Evolutionary conservation across 1,140 invertebrate species (phyloP).

Genomic region (Andricus grossulariae): DNA sequence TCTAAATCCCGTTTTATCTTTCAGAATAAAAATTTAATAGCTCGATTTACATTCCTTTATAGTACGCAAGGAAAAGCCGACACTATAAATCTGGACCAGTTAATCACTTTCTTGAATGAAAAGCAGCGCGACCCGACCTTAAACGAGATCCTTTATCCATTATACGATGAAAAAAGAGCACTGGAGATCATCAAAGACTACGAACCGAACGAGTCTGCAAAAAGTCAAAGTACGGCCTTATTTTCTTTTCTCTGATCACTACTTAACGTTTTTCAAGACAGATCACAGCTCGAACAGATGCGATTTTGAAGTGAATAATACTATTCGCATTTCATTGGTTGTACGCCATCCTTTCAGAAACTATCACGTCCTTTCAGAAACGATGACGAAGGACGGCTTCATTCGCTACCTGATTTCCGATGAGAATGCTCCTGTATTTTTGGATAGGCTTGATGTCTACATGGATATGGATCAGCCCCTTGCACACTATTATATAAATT

Average conservation of each 20-base stretch:
- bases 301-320: not conserved
- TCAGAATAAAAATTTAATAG: slow-evolving; percentile 33
- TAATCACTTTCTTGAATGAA: slow-evolving; percentile 97
- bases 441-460: slow-evolving; percentile 97
- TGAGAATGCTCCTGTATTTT: slow-evolving; percentile 98
- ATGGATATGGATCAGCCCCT: slow-evolving; percentile 99
- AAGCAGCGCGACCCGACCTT: slow-evolving; percentile 98
- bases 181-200: slow-evolving; percentile 96
- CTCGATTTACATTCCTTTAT: slow-evolving; percentile 49
- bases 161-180: slow-evolving; percentile 96
- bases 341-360: slow-evolving; percentile 58
- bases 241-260: slow-evolving; percentile 35
- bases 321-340: slow-evolving; percentile 44
- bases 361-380: slow-evolving; percentile 73
- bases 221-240: slow-evolving; percentile 82
- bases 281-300: slow-evolving; percentile 3
- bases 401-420: slow-evolving; percentile 99
- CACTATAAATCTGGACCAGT: slow-evolving; percentile 89
- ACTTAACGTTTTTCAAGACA: not conserved
- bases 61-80: slow-evolving; percentile 94
- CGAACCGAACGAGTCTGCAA: slow-evolving; percentile 90
- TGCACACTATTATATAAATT: slow-evolving; percentile 99
- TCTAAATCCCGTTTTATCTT: slow-evolving; percentile 25
- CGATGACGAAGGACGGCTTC: slow-evolving; percentile 96
- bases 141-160: slow-evolving; percentile 99